Percentiles rank a stretch among this genome's conserved stretches.
Conservation (phyloP, 2,113 vertebrate species). For the Bambusicola thoracicus region DNA sequence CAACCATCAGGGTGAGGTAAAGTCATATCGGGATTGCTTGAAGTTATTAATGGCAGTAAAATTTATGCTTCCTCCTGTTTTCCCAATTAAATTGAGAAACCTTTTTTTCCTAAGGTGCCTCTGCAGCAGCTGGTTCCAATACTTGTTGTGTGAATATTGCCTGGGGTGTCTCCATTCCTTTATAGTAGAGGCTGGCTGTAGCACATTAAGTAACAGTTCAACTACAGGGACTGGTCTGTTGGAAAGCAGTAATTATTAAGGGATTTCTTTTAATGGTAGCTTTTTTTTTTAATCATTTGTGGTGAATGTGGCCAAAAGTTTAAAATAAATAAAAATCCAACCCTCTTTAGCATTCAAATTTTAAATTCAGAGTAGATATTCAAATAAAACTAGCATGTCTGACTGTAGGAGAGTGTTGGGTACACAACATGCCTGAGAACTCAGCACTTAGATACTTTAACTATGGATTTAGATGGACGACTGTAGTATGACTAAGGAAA, state of each 20-base stretch:
- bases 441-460: not conserved
- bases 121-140: slow-evolving; percentile 91
- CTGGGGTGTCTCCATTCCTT: slow-evolving; percentile 79
- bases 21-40: slow-evolving; percentile 85
- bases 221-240: slow-evolving; percentile 51
- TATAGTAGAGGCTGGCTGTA: slow-evolving; percentile 68
- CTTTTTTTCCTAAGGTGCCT: slow-evolving; percentile 81
- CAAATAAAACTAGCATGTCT: not conserved
- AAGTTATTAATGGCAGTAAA: slow-evolving; percentile 98
- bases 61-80: slow-evolving; percentile 98
- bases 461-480: not conserved
- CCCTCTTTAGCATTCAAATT: not conserved
- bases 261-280: slow-evolving; percentile 67
- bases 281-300: slow-evolving; percentile 58
- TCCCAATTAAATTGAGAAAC: slow-evolving; percentile 91
- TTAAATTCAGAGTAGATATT: not conserved
- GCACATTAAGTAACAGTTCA: slow-evolving; percentile 76
- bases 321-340: not conserved
- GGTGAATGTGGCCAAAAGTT: not conserved
- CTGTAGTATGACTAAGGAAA: not conserved
- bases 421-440: not conserved
- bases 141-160: slow-evolving; percentile 85
- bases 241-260: slow-evolving; percentile 71
- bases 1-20: slow-evolving; percentile 77
- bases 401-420: not conserved